phyloP scores from a whole-genome alignment of 1,140 invertebrate species.

The Leptinotarsa texana region DNA sequence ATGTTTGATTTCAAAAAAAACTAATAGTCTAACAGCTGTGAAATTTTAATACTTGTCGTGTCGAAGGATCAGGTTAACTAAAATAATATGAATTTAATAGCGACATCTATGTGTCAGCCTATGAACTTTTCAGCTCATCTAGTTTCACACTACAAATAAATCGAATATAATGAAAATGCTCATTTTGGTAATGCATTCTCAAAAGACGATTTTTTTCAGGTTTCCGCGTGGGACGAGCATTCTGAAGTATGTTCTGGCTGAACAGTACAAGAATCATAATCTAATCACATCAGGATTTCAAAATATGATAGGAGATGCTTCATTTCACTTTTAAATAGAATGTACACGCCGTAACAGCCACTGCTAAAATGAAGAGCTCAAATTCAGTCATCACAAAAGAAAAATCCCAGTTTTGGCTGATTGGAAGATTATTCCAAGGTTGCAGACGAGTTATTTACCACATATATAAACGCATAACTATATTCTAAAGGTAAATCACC shows the following conservation, averaged over 20 bases:
- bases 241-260: conserved; percentile 80
- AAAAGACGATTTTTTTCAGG: conserved; percentile 59
- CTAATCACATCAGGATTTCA: neutral
- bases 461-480: neutral
- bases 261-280: conserved; percentile 34
- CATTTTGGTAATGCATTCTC: neutral
- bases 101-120: too few relatives aligned
- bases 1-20: too few relatives aligned
- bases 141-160: too few relatives aligned
- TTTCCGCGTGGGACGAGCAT: conserved; percentile 81
- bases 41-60: too few relatives aligned
- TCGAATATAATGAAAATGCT: neutral
- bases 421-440: too few relatives aligned
- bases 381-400: too few relatives aligned
- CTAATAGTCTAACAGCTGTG: too few relatives aligned
- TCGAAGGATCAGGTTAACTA: too few relatives aligned
- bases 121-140: too few relatives aligned
- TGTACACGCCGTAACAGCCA: neutral
- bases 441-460: neutral
- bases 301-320: neutral
- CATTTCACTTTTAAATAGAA: neutral
- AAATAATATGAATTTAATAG: too few relatives aligned
- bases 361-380: too few relatives aligned
- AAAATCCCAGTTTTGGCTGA: too few relatives aligned
- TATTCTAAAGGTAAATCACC: conserved; percentile 2